Conservation (phyloP, 2,888 invertebrate species). For the Linnaemya tessellans region DNA sequence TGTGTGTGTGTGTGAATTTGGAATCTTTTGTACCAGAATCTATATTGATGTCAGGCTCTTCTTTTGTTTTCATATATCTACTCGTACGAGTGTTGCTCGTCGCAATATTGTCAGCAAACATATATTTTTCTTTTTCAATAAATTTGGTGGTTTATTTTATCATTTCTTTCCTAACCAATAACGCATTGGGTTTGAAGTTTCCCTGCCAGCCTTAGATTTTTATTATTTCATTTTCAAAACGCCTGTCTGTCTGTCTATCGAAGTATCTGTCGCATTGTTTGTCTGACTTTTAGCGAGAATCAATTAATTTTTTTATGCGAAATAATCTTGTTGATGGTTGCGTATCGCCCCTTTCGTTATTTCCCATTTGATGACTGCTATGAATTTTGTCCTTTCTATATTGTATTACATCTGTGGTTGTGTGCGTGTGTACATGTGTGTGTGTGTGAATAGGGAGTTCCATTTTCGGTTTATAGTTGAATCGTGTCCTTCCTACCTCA, state of each 20-base stretch:
- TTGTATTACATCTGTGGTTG: neutral
- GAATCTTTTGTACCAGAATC: constrained; percentile 29
- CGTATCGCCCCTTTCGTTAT: constrained; percentile 80
- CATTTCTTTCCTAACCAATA: constrained; percentile 4
- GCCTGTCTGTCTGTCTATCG: constrained; percentile 34
- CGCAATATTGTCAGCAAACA: constrained; percentile 46
- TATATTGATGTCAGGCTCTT: constrained; percentile 57
- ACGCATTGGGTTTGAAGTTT: constrained; percentile 36
- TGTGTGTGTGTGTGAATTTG: constrained; percentile 6
- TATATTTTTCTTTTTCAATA: constrained; percentile 21
- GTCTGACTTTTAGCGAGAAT: constrained; percentile 81
- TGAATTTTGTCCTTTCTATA: constrained; percentile 27
- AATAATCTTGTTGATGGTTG: constrained; percentile 82
- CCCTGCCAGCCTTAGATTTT: constrained; percentile 36
- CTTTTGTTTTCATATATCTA: constrained; percentile 53
- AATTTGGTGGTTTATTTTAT: constrained; percentile 57
- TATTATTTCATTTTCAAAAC: constrained; percentile 46
- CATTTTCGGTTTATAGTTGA: constrained; percentile 23
- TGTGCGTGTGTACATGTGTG: neutral
- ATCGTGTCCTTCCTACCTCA: constrained; percentile 67
- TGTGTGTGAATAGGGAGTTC: constrained; percentile 8
- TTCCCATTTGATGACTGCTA: constrained; percentile 48
- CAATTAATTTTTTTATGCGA: constrained; percentile 81
- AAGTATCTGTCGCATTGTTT: constrained; percentile 70
- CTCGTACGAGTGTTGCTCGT: constrained; percentile 46